These are phyloP conservation scores for Turdus rufiventris DNA, from an alignment of 2,113 vertebrate species.

Conservation along the genomic window DNA sequence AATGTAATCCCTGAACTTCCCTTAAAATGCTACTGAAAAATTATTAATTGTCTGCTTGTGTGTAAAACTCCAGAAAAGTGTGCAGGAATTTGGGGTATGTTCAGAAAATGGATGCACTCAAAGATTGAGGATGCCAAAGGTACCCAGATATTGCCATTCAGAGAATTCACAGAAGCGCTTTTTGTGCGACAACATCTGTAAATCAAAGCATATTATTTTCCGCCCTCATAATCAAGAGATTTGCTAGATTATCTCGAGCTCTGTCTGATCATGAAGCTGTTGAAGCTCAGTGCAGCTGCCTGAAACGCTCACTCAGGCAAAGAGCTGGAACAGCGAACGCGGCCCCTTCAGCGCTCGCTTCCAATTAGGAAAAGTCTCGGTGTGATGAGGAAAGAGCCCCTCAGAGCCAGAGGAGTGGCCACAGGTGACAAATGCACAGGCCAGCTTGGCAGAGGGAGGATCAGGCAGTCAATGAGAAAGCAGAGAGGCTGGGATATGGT, in stretches of 20 bases:
- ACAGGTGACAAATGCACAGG: background rate
- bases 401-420: background rate
- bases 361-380: background rate
- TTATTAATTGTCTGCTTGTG: background rate
- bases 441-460: background rate
- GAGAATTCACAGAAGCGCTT: background rate
- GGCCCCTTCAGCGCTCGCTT: background rate
- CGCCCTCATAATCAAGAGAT: slow-evolving; percentile 31
- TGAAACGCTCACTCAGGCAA: background rate
- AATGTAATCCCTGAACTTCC: background rate
- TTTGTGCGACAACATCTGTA: slow-evolving; percentile 4
- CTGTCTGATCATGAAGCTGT: background rate
- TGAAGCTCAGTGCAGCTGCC: slow-evolving; percentile 1
- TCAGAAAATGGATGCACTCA: background rate
- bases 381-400: background rate
- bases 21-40: background rate
- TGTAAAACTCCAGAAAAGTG: background rate
- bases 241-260: background rate
- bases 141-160: background rate
- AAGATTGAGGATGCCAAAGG: background rate
- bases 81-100: background rate
- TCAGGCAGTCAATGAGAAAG: background rate
- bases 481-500: background rate
- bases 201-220: slow-evolving; percentile 17
- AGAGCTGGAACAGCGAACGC: background rate